Base-by-base conservation (phyloP, 2,113 vertebrate genomes). In the Xenotilapia leptura region DNA sequence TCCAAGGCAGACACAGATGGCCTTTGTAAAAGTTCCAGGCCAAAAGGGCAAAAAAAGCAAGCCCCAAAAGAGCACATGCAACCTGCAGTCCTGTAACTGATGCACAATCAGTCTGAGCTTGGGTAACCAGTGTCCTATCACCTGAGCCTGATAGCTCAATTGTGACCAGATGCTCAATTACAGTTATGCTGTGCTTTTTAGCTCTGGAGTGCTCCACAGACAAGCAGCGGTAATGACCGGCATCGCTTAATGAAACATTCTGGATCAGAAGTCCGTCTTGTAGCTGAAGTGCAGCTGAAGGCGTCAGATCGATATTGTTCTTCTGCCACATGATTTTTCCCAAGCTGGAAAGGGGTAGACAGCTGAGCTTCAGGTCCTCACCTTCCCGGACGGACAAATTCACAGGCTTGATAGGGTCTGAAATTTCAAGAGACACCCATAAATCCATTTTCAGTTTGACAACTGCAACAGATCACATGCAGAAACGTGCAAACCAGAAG, bases 1-100 rank as follows among this genome's bases (percentile, higher is more conserved):
- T 83, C 80, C 90, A 93, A 15, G 88, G 87, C 42, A 95, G 49
- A 6, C 88, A 58, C 15, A 96, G 21, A 84, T 96, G 93, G 3
- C 95, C 95, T 70, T 93, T 95, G 90, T 83, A 94, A 82, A 95
- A 55, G 84, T 95, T 97, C 96, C 96, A 97, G 26, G 53, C 4
- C 6, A 96, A 83, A 42, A 97, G 91, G 17, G 2, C 86, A 42
- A 93, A 23, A 53, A 97, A 88, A 38, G 80, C 26, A 54, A 96
- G 11, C 1, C 85, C 56, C 31, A 97, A 93, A 1, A 94, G 6
- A 5, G 62, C 91, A 0, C 94, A 60, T 1, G 62, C 2, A 13
- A 87, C 55, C 79, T 95, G 83, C 38, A 96, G 92, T 54, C 79
- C 75, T 7, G 91, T 31, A 4, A 92, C 19, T 26, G 88, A 92